These are phyloP conservation scores for Drosophila trapezifrons DNA, from an alignment of 1,140 invertebrate genomes.

Conservation along the genomic window DNA sequence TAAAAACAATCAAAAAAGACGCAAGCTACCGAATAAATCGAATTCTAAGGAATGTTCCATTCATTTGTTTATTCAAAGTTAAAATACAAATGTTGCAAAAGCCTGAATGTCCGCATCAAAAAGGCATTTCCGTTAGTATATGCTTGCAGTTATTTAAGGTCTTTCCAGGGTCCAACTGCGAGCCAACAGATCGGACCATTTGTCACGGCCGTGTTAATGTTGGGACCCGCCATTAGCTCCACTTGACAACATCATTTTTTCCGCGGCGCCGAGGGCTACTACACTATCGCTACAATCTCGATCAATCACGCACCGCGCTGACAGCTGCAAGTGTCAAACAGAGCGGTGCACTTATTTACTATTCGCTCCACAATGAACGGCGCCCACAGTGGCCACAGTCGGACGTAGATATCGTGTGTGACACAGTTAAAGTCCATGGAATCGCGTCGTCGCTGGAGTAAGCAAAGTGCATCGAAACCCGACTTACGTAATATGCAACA, in stretches of 20 bases:
- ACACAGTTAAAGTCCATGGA: slow-evolving; percentile 62
- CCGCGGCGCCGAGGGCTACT: slow-evolving; percentile 9
- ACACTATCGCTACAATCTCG: slow-evolving; percentile 39
- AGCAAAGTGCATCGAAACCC: slow-evolving; percentile 49
- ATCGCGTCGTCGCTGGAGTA: slow-evolving; percentile 11
- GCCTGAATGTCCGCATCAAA: not conserved
- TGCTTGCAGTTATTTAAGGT: not conserved
- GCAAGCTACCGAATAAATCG: too few species aligned
- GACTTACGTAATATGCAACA: slow-evolving; percentile 70
- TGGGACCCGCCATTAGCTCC: slow-evolving; percentile 29
- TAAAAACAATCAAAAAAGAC: too few species aligned
- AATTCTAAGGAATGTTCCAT: too few species aligned
- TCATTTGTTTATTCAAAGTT: not conserved
- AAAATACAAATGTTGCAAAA: too few species aligned
- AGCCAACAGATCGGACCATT: slow-evolving; percentile 36
- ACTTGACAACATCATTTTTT: slow-evolving; percentile 38
- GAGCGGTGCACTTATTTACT: slow-evolving; percentile 71
- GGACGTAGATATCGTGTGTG: slow-evolving; percentile 35
- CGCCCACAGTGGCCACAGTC: slow-evolving; percentile 38
- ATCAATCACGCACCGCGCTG: slow-evolving; percentile 71
- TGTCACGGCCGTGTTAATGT: slow-evolving; percentile 45
- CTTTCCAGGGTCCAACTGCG: slow-evolving; percentile 3
- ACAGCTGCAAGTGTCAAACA: slow-evolving; percentile 79
- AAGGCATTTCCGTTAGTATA: slow-evolving; percentile 3
- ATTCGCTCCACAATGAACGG: slow-evolving; percentile 29